A percentile compares a stretch with the other conserved stretches of the same genome.
Evolutionary conservation across 2,888 invertebrate genomes (phyloP).

Genomic region (Chydorus sphaericus): DNA sequence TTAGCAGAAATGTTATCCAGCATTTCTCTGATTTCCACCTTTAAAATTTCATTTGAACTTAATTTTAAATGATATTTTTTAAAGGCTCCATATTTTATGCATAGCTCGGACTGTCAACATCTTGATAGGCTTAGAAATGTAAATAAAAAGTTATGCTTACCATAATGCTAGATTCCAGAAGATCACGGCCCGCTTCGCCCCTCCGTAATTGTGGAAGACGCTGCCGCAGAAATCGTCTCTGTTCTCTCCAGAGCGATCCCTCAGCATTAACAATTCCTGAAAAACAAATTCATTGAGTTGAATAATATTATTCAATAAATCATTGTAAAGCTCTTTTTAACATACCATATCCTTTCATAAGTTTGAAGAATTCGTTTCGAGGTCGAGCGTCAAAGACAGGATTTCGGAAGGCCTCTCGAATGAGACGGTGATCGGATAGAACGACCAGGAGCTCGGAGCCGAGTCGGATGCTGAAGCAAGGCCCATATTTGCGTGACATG

Average conservation of each 20-base stretch:
- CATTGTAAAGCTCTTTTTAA: no score
- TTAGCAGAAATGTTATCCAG: slow-evolving; percentile 46
- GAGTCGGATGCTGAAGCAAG: slow-evolving; percentile 62
- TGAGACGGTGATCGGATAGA: slow-evolving; percentile 68
- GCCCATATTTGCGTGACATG: slow-evolving; percentile 61
- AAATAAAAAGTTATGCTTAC: no score
- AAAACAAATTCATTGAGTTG: slow-evolving; percentile 11
- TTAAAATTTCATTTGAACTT: no score
- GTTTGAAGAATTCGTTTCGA: slow-evolving; percentile 67
- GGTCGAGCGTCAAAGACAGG: slow-evolving; percentile 82
- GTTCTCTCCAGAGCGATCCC: slow-evolving; percentile 78
- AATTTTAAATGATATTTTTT: no score
- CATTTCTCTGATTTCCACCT: slow-evolving; percentile 62
- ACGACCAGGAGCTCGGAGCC: slow-evolving; percentile 73
- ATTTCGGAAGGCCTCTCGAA: slow-evolving; percentile 67
- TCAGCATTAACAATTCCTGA: slow-evolving; percentile 77
- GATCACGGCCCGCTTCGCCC: slow-evolving; percentile 65
- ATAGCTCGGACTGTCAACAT: not conserved
- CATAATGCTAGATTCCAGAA: slow-evolving; percentile 73
- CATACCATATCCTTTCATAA: slow-evolving; percentile 78
- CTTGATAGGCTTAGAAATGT: no score
- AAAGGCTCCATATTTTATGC: no score
- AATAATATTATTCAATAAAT: no score
- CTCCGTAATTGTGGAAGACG: slow-evolving; percentile 73
- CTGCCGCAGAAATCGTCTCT: slow-evolving; percentile 71